phyloP scores from a whole-genome alignment of 2,888 invertebrate genomes.

The Buathra laborator region DNA sequence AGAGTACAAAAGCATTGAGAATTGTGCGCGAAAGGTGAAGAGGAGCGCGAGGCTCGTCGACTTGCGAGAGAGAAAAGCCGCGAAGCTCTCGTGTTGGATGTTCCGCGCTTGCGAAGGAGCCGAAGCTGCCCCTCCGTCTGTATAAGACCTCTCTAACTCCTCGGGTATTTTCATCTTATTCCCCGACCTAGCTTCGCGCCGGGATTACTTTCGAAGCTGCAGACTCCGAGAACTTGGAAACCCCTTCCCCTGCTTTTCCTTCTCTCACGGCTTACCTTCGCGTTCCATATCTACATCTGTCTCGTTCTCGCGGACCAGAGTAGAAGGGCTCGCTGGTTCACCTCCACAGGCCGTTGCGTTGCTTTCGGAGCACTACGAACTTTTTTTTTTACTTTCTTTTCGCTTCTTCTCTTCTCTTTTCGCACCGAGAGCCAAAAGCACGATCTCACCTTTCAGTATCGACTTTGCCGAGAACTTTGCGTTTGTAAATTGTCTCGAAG shows the following conservation, averaged over 20 bases:
- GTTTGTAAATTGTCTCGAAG: constrained; percentile 6
- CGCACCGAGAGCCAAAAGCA: constrained; percentile 1
- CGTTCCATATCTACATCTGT: constrained; percentile 52
- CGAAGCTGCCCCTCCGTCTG: constrained; percentile 51
- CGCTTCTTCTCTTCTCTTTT: not conserved
- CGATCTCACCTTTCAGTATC: not conserved
- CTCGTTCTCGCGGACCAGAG: constrained; percentile 5
- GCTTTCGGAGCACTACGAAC: not conserved
- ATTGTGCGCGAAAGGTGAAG: constrained; percentile 48
- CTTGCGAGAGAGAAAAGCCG: constrained; percentile 29
- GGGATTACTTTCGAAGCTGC: constrained; percentile 82
- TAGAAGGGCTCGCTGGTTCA: not conserved
- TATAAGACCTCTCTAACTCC: constrained; percentile 84
- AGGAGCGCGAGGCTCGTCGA: not conserved
- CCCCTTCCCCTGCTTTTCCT: constrained; percentile 73
- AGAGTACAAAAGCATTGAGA: constrained; percentile 65
- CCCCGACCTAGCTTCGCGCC: constrained; percentile 78
- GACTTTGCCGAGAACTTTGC: not conserved
- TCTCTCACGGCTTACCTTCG: constrained; percentile 69
- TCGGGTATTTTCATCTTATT: constrained; percentile 85
- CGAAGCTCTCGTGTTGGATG: constrained; percentile 23
- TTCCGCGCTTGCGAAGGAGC: constrained; percentile 40
- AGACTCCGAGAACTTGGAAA: constrained; percentile 80
- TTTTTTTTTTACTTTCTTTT: constrained; percentile 10
- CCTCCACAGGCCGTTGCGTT: not conserved